Evolutionary conservation across 2,797 vertebrate species (phyloP).

Genomic region (Scolopax bukidnonensis): DNA sequence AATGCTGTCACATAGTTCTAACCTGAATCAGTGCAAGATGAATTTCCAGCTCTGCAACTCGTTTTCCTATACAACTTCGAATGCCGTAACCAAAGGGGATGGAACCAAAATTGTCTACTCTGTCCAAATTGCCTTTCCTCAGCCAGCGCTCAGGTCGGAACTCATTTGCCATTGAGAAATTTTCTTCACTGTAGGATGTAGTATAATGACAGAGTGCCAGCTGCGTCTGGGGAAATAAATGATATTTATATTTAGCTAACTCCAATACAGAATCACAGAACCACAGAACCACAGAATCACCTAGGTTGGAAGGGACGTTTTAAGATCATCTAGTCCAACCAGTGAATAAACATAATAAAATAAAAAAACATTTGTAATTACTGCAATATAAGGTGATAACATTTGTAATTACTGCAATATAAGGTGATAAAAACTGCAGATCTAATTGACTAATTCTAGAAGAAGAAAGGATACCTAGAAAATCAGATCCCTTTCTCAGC

Average conservation of each 20-base stretch:
- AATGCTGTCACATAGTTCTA: constrained; percentile 12
- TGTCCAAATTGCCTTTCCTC: constrained; percentile 83
- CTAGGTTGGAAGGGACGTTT: no score
- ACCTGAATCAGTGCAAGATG: constrained; percentile 89
- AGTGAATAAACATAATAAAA: not conserved
- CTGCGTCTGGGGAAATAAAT: constrained; percentile 84
- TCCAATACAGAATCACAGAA: not conserved
- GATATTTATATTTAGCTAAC: not conserved
- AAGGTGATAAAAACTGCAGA: not conserved
- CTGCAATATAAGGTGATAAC: not conserved
- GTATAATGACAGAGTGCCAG: constrained; percentile 92
- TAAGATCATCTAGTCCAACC: no score
- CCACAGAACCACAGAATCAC: no score
- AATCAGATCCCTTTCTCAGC: not conserved
- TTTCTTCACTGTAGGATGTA: constrained; percentile 87
- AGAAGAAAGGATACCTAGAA: not conserved
- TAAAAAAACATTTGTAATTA: not conserved
- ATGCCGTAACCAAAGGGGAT: constrained; percentile 93
- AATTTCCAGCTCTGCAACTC: constrained; percentile 91
- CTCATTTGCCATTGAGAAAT: constrained; percentile 80
- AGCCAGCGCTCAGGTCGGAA: constrained; percentile 91
- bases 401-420: not conserved
- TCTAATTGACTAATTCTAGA: not conserved
- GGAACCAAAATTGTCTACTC: constrained; percentile 92
- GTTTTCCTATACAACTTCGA: constrained; percentile 89